A percentile compares a stretch with the other conserved stretches of the same genome.
Evolutionary conservation across 2,797 vertebrate genomes (phyloP).

Genomic region (Emydoidea blandingii): DNA sequence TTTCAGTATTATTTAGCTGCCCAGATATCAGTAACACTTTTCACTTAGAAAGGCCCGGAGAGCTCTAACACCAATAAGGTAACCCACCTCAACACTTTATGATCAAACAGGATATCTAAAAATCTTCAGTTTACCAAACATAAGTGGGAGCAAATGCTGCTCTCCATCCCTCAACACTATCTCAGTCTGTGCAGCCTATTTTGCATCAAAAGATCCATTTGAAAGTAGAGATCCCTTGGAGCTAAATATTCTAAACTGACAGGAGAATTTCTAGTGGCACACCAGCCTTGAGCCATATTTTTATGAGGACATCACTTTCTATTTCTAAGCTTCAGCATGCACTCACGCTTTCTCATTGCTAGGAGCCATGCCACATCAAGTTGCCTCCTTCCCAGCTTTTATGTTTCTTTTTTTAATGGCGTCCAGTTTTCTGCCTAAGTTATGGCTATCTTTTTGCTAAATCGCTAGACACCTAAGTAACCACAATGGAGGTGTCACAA

Average conservation of each 20-base stretch:
- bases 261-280: constrained; percentile 87
- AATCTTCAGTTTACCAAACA: constrained; percentile 62
- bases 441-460: constrained; percentile 77
- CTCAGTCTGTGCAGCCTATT: constrained; percentile 81
- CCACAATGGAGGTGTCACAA: constrained; percentile 17
- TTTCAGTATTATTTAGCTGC: constrained; percentile 77
- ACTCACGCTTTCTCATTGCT: constrained; percentile 83
- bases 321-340: constrained; percentile 85
- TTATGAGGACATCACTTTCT: constrained; percentile 90
- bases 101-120: constrained; percentile 70
- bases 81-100: constrained; percentile 50
- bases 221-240: constrained; percentile 85
- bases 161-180: constrained; percentile 75
- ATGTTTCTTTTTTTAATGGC: constrained; percentile 76
- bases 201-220: constrained; percentile 88
- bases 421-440: constrained; percentile 80
- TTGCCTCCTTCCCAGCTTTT: constrained; percentile 81
- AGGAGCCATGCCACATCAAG: constrained; percentile 83
- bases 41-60: not conserved
- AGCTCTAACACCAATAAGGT: constrained; percentile 25
- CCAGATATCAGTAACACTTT: constrained; percentile 50
- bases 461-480: constrained; percentile 76
- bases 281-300: constrained; percentile 85
- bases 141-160: constrained; percentile 70
- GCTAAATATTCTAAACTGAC: constrained; percentile 87